Evolutionary conservation across 1,140 invertebrate species (phyloP).

Genomic region (Penaeus chinensis): DNA sequence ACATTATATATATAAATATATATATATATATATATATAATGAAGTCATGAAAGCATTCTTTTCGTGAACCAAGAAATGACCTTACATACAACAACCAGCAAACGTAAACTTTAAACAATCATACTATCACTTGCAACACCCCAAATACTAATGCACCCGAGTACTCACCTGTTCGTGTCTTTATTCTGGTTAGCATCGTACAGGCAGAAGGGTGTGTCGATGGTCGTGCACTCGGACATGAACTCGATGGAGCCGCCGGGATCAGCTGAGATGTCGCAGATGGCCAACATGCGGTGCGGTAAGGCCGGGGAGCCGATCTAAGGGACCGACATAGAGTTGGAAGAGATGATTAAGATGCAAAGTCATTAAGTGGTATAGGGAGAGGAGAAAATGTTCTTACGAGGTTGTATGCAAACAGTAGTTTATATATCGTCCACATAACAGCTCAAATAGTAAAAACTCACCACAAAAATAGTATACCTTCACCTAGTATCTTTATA

Average conservation of each 20-base stretch:
- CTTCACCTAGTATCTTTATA: no score
- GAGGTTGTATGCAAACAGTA: no score
- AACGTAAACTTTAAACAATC: not conserved
- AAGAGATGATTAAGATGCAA: not conserved
- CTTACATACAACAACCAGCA: not conserved
- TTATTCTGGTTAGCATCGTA: constrained; percentile 99
- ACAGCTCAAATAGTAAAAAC: no score
- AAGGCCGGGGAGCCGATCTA: constrained; percentile 81
- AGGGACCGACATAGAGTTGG: no score
- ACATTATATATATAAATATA: not conserved
- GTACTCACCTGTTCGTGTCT: constrained; percentile 85
- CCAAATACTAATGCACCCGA: not conserved
- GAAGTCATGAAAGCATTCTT: not conserved
- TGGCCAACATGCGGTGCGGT: constrained; percentile 83
- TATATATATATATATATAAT: no score
- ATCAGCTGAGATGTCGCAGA: constrained; percentile 99
- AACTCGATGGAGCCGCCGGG: constrained; percentile 99
- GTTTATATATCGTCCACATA: no score
- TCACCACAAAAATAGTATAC: no score
- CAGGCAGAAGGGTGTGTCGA: constrained; percentile 97
- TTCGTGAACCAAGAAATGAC: not conserved
- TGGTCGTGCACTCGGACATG: constrained; percentile 99
- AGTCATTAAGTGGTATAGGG: not conserved
- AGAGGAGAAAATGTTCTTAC: not conserved
- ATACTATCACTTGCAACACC: not conserved